Conservation (phyloP, 2,113 vertebrate species). For the Ginglymostoma cirratum region DNA sequence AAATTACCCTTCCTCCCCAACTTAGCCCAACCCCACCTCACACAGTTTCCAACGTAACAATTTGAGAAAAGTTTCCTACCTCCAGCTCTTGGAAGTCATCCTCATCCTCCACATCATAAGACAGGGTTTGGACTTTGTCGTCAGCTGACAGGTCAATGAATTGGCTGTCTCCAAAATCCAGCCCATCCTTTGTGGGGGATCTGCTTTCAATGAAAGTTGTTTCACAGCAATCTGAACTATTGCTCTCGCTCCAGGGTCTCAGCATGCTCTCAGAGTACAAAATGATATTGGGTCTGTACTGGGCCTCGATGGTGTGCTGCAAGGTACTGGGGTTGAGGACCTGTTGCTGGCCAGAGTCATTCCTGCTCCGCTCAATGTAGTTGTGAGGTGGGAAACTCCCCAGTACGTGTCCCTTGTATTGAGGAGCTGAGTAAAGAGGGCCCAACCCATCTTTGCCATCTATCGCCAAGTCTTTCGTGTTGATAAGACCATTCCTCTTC, state of each 20-base stretch:
- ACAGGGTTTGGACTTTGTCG: constrained; percentile 79
- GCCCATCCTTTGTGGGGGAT: constrained; percentile 64
- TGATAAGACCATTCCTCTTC: constrained; percentile 76
- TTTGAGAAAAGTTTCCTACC: constrained; percentile 57
- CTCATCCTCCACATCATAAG: constrained; percentile 79
- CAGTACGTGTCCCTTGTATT: constrained; percentile 63
- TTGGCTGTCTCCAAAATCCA: constrained; percentile 68
- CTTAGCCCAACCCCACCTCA: neutral
- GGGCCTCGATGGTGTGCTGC: constrained; percentile 63
- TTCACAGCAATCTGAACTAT: constrained; percentile 74
- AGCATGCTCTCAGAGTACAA: constrained; percentile 74
- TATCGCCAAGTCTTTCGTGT: constrained; percentile 67
- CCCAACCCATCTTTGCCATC: constrained; percentile 68
- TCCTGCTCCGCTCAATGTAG: constrained; percentile 48
- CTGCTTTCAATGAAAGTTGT: constrained; percentile 85
- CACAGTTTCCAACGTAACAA: too few species aligned
- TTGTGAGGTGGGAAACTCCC: constrained; percentile 48
- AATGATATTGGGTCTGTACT: constrained; percentile 70
- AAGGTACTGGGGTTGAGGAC: constrained; percentile 75
- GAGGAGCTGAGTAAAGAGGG: constrained; percentile 70
- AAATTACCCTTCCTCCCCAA: neutral
- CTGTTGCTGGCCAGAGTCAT: constrained; percentile 59
- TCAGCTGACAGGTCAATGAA: constrained; percentile 72
- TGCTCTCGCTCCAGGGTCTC: constrained; percentile 65
- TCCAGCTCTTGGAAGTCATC: constrained; percentile 88